These are phyloP conservation scores for Numenius arquata DNA, from an alignment of 2,113 vertebrate species.

Conservation along the genomic window DNA sequence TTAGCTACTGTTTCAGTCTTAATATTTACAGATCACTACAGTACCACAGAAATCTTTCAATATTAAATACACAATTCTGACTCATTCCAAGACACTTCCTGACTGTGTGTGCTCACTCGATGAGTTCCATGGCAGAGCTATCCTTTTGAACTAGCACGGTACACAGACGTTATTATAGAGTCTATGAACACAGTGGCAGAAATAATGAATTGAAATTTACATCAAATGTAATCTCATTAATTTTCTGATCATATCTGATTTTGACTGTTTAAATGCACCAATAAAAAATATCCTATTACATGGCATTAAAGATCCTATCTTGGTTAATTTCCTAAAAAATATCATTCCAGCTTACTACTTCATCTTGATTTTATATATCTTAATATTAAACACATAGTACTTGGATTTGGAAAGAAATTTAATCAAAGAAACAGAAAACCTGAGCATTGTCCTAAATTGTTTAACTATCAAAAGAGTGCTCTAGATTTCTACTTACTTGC, in stretches of 20 bases:
- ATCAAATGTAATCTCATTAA: conserved; percentile 47
- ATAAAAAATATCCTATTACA: conserved; percentile 32
- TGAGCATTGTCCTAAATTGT: not conserved
- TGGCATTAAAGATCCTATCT: conserved; percentile 46
- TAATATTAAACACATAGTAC: not conserved
- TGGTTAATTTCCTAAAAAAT: conserved; percentile 47
- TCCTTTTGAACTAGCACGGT: not conserved
- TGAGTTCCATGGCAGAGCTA: not conserved
- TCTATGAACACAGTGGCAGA: not conserved
- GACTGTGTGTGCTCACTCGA: not conserved
- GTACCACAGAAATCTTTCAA: not conserved
- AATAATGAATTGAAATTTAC: conserved; percentile 53
- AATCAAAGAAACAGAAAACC: not conserved
- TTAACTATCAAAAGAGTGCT: not conserved
- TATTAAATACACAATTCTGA: not conserved
- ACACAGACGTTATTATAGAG: not conserved
- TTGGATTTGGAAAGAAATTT: not conserved
- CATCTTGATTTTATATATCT: not conserved
- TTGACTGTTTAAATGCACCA: conserved; percentile 47
- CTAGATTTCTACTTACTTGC: not conserved
- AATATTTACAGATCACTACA: not conserved
- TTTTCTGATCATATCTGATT: conserved; percentile 4
- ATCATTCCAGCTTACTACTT: not conserved
- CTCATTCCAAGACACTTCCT: not conserved
- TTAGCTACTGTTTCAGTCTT: not conserved